Conservation (phyloP, 1,140 invertebrate species). For the Drosophila sechellia region DNA sequence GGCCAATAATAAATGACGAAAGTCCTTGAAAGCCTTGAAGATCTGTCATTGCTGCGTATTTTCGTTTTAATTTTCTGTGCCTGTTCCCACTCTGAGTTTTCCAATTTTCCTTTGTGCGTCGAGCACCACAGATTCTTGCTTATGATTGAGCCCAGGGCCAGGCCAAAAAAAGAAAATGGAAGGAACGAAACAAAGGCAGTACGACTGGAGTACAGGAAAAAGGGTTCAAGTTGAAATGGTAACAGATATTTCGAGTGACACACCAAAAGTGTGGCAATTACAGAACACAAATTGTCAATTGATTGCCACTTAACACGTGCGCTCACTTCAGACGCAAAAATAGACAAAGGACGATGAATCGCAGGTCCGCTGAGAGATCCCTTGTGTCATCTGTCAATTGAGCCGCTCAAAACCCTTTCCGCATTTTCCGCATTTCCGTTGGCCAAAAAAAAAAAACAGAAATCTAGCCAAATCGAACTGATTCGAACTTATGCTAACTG, state of each 20-base stretch:
- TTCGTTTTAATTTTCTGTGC: background rate
- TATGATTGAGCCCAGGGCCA: conserved; percentile 6
- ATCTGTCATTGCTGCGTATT: background rate
- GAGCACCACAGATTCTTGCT: conserved; percentile 10
- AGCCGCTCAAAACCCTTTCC: conserved; percentile 23
- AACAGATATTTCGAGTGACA: conserved; percentile 25
- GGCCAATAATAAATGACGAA: too few species aligned
- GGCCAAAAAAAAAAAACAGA: background rate
- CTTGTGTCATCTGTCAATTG: conserved; percentile 33
- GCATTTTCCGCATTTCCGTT: background rate
- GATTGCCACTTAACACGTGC: conserved; percentile 73
- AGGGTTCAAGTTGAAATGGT: conserved; percentile 6
- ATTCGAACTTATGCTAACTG: conserved; percentile 26
- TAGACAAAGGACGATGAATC: conserved; percentile 2
- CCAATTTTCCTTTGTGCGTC: conserved; percentile 1
- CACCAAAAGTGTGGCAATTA: conserved; percentile 62
- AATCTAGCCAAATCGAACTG: conserved; percentile 16
- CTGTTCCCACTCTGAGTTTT: background rate
- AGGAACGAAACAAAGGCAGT: conserved; percentile 1
- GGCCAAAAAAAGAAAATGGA: background rate
- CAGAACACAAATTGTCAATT: conserved; percentile 60
- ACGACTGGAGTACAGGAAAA: background rate
- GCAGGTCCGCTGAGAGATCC: background rate
- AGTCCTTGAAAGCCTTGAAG: background rate
- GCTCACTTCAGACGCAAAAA: conserved; percentile 32